A percentile compares a stretch with the other conserved stretches of the same genome.
Conservation (phyloP, 2,888 invertebrate genomes). For the Drosophila demipolita region DNA sequence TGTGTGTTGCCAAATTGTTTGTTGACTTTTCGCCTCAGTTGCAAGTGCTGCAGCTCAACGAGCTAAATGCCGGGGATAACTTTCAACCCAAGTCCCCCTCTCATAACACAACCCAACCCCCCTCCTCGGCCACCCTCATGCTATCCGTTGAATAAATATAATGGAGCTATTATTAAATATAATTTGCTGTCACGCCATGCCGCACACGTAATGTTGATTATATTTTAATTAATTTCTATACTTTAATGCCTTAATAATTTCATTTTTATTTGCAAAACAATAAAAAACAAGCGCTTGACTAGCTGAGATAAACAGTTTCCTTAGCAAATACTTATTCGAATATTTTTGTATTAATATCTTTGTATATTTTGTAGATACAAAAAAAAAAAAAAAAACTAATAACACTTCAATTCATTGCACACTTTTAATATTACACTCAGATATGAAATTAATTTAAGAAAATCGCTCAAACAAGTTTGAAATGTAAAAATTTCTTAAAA, state of each 20-base stretch:
- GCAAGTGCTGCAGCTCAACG: slow-evolving; percentile 21
- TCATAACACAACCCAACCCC: neutral
- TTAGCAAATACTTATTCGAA: neutral
- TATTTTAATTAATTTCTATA: slow-evolving; percentile 81
- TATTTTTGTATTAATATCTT: neutral
- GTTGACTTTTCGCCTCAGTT: slow-evolving; percentile 51
- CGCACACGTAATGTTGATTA: slow-evolving; percentile 81
- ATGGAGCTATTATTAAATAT: slow-evolving; percentile 74
- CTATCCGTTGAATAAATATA: slow-evolving; percentile 52
- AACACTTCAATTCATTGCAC: neutral
- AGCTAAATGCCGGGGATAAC: neutral
- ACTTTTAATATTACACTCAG: neutral
- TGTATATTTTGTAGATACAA: neutral
- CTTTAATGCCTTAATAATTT: slow-evolving; percentile 83
- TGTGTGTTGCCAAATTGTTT: slow-evolving; percentile 44
- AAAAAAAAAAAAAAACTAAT: neutral
- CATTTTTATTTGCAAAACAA: slow-evolving; percentile 30
- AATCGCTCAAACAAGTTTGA: neutral
- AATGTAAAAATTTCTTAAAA: neutral
- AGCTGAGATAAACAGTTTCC: neutral
- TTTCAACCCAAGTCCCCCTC: neutral
- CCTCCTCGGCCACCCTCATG: neutral
- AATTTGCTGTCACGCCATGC: slow-evolving; percentile 82
- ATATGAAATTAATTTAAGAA: neutral
- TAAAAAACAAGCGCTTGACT: neutral